Evolutionary conservation across 2,888 invertebrate genomes (phyloP).

Genomic region (Acronicta psi): DNA sequence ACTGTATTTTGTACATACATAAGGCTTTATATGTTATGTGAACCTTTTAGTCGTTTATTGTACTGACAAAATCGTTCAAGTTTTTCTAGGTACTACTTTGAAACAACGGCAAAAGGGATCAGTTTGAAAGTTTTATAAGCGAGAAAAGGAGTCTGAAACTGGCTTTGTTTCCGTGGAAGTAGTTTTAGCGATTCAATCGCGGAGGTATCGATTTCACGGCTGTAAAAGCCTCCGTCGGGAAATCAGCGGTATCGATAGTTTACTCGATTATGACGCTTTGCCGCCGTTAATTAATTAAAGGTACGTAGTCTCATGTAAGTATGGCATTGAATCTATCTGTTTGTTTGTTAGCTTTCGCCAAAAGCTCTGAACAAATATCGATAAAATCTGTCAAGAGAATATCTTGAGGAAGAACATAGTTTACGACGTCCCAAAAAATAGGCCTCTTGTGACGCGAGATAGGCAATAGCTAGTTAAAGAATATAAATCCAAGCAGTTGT

Average conservation of each 20-base stretch:
- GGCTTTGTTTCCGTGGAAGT: slow-evolving; percentile 5
- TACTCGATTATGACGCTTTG: neutral
- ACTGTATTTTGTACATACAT: slow-evolving; percentile 15
- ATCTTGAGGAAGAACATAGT: too few relatives aligned
- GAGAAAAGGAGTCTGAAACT: slow-evolving; percentile 9
- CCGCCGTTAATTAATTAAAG: neutral
- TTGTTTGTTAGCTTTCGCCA: too few relatives aligned
- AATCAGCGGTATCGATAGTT: slow-evolving; percentile 6
- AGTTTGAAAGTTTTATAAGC: slow-evolving; percentile 38
- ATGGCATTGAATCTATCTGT: too few relatives aligned
- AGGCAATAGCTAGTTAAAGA: too few relatives aligned
- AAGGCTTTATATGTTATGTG: slow-evolving; percentile 6
- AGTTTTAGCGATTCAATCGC: slow-evolving; percentile 12
- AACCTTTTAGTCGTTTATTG: slow-evolving; percentile 27
- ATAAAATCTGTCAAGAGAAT: too few relatives aligned
- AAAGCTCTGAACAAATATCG: too few relatives aligned
- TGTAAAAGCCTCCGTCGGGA: neutral
- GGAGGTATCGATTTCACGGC: slow-evolving; percentile 7
- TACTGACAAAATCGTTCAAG: slow-evolving; percentile 28
- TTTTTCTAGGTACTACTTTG: slow-evolving; percentile 20
- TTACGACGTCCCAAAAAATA: too few relatives aligned
- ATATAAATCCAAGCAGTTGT: too few relatives aligned
- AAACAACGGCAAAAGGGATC: slow-evolving; percentile 40
- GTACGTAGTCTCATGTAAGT: too few relatives aligned
- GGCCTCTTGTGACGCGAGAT: too few relatives aligned